Conservation (phyloP, 2,888 invertebrate genomes). For the Teinopalpus imperialis region DNA sequence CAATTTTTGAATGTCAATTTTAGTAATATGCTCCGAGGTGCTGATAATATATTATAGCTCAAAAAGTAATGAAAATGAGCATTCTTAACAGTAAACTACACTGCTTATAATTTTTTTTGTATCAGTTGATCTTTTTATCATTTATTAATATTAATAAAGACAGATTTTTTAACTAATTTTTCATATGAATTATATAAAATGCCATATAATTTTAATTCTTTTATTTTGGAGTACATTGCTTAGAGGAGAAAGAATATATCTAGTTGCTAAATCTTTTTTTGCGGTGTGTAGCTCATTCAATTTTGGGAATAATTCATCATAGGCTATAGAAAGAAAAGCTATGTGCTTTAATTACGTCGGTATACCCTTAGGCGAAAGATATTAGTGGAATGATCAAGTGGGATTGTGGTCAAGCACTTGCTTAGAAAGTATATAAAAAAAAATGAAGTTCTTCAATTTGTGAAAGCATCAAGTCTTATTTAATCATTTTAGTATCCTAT, state of each 20-base stretch:
- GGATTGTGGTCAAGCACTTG: too few relatives aligned
- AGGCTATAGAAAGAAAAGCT: background rate
- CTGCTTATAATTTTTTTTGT: constrained; percentile 50
- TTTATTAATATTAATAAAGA: constrained; percentile 67
- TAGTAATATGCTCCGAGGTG: constrained; percentile 34
- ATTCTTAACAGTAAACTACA: constrained; percentile 41
- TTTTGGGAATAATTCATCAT: background rate
- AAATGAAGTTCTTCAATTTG: too few relatives aligned
- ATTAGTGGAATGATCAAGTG: too few relatives aligned
- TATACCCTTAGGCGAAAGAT: too few relatives aligned
- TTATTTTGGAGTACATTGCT: constrained; percentile 37
- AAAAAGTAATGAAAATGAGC: constrained; percentile 40
- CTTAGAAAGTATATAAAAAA: too few relatives aligned
- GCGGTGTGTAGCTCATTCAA: constrained; percentile 8
- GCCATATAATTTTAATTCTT: constrained; percentile 48
- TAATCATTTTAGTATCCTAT: too few relatives aligned
- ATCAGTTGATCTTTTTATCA: constrained; percentile 52
- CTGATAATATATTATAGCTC: constrained; percentile 32
- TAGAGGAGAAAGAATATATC: constrained; percentile 34
- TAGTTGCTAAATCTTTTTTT: constrained; percentile 25
- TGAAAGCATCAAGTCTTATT: too few relatives aligned
- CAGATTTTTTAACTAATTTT: constrained; percentile 72
- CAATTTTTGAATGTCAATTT: constrained; percentile 30
- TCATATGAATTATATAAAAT: constrained; percentile 77
- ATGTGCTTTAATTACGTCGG: too few relatives aligned